A percentile compares a stretch with the other conserved stretches of the same genome.
phyloP scores from a whole-genome alignment of 2,113 vertebrate species.

The Lepidothrix coronata region DNA sequence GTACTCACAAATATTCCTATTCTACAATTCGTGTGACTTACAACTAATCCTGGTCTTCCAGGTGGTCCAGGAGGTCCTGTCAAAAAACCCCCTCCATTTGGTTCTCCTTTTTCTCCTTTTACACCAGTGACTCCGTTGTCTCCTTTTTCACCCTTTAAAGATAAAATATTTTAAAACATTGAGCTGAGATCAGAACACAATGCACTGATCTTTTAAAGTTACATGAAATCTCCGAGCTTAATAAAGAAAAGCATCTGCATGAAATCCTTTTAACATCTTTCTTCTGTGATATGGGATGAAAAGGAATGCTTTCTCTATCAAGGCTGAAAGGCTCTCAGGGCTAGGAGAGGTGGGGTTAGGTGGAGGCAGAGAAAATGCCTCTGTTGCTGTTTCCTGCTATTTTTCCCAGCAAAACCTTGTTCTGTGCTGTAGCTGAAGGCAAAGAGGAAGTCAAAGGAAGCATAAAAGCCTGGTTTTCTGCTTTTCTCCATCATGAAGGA shows the following conservation, averaged over 20 bases:
- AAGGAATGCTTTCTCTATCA: background rate
- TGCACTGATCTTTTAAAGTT: background rate
- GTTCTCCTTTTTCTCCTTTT: conserved; percentile 86
- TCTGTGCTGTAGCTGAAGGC: background rate
- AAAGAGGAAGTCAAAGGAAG: background rate
- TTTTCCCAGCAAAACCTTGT: background rate
- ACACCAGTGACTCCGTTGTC: conserved; percentile 74
- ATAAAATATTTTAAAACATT: background rate
- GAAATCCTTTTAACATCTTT: background rate
- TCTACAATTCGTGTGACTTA: conserved; percentile 66
- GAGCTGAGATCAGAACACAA: background rate
- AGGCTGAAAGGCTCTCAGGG: background rate
- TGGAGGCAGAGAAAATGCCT: background rate
- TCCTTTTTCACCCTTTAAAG: conserved; percentile 78
- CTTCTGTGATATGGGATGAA: background rate
- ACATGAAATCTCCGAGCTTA: background rate
- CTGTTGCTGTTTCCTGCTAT: background rate
- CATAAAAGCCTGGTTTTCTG: background rate
- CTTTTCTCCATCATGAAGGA: background rate
- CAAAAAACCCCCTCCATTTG: conserved; percentile 50
- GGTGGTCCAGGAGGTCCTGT: conserved; percentile 80
- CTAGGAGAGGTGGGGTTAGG: background rate
- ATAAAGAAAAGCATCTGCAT: background rate
- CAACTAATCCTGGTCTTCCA: conserved; percentile 81
- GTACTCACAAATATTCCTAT: background rate